Evolutionary conservation across 2,113 vertebrate species (phyloP).

Genomic region (Mormoops blainvillei): DNA sequence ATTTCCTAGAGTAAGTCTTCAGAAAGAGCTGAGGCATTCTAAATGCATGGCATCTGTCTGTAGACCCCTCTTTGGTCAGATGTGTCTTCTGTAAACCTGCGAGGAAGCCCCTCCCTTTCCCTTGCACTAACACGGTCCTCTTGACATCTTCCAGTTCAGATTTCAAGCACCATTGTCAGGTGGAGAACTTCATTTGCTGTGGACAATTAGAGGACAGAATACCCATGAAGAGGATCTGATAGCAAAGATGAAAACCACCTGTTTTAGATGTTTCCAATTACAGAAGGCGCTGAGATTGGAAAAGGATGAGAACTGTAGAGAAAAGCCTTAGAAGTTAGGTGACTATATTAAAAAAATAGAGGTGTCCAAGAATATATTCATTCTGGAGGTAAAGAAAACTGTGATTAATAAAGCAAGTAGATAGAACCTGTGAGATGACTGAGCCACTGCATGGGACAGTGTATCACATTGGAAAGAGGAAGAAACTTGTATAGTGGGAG

Average conservation of each 20-base stretch:
- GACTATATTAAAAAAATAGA: neutral
- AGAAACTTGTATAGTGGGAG: neutral
- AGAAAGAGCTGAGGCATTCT: neutral
- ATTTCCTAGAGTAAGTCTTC: neutral
- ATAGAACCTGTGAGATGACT: neutral
- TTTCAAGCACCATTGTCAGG: neutral
- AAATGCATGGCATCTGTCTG: neutral
- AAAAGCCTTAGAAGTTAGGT: neutral
- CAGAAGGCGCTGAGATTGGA: neutral
- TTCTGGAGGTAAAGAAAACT: neutral
- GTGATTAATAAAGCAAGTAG: neutral
- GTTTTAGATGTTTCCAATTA: neutral
- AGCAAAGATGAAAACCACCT: neutral
- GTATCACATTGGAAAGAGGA: neutral
- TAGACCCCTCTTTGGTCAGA: neutral
- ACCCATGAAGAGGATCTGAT: neutral
- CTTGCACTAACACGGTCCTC: neutral
- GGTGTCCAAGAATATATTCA: neutral
- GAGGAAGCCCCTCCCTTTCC: rapidly evolving
- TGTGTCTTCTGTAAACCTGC: neutral
- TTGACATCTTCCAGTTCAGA: neutral
- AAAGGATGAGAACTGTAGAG: neutral
- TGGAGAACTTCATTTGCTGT: neutral
- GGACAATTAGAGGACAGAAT: neutral
- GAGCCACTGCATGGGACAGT: neutral